Base-by-base conservation (phyloP, 1,140 invertebrate species). In the Reticulitermes speratus region DNA sequence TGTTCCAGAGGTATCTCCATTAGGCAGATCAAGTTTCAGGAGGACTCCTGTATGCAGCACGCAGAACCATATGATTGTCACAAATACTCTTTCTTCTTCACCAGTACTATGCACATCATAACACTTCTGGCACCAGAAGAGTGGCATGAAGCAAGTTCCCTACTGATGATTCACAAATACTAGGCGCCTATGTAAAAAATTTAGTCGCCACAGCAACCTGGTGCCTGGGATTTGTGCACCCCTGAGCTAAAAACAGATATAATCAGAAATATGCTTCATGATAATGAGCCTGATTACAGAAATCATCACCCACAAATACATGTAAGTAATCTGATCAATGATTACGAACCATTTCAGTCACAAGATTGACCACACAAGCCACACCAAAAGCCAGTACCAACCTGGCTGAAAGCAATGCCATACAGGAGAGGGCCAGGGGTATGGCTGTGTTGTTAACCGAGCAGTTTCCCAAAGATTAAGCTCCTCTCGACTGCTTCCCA, bases 351-450 rank as follows among this genome's bases (percentile, higher is more conserved):
- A 65, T 8, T 12, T 32, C 30, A 82, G n/a, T 82, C 14, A 30
- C 23, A 21, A 23, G 65, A 25, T 32, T 69, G 23, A 12, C 52
- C 25, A 75, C 14, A 55, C 52, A 55, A 55, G 19, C 19, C 14
- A 55, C 7, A 55, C 52, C 52, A 82, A 81, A 86, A n/a, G 44
- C 14, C 23, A 32, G 23, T 48, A 75, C 44, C 5, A 44, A 89
- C 88, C 88, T 86, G 88, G 82, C 83, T 87, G 87, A 82, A 89
- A 89, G 85, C 88, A 89, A 75, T 89, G 88, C 88, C 88, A 89
- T 55, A 87, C 87, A 44, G 88, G 88, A 48, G 87, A 81, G 9
- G 88, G 88, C 88, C 88, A 88, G 1, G 88, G 87, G 44, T 83
- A 48, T 6, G 44, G 32, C 9, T 45, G 32, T 23, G 38, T n/a